Evolutionary conservation across 2,888 invertebrate species (phyloP).

Genomic region (Smittia aterrima): DNA sequence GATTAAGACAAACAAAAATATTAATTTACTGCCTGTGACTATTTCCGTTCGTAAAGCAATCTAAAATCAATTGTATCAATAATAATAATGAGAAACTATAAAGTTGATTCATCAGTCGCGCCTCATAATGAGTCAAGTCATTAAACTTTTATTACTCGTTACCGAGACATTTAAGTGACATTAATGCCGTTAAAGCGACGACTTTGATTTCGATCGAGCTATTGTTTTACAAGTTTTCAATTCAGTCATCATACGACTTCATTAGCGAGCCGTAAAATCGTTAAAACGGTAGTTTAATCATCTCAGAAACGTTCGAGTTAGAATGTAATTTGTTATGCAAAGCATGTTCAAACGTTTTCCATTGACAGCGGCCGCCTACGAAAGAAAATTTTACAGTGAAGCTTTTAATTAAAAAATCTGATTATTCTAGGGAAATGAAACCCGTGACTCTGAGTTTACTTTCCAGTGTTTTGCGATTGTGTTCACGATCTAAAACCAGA

Average conservation of each 20-base stretch:
- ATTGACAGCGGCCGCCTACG: background rate
- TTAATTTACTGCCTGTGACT: too few relatives aligned
- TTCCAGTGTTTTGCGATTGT: background rate
- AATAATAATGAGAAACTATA: too few relatives aligned
- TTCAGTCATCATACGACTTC: background rate
- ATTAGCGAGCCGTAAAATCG: background rate
- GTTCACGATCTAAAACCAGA: constrained; percentile 6
- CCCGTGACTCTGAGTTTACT: background rate
- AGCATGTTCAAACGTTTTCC: background rate
- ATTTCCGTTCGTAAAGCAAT: too few relatives aligned
- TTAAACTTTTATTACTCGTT: background rate
- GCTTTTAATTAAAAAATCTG: constrained; percentile 13
- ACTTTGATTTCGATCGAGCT: background rate
- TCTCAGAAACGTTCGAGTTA: background rate
- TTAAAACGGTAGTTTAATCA: constrained; percentile 7
- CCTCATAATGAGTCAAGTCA: background rate
- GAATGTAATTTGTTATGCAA: constrained; percentile 1
- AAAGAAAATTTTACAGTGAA: background rate
- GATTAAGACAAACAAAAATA: too few relatives aligned
- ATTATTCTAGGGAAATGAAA: constrained; percentile 16
- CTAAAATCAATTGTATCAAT: too few relatives aligned
- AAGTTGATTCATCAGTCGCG: too few relatives aligned
- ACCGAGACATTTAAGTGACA: background rate
- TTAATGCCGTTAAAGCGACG: background rate
- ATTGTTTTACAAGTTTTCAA: background rate